These are phyloP conservation scores for Umimayanthus kanabou DNA, from an alignment of 92 coral and sea anemone genomes.

Conservation along the genomic window DNA sequence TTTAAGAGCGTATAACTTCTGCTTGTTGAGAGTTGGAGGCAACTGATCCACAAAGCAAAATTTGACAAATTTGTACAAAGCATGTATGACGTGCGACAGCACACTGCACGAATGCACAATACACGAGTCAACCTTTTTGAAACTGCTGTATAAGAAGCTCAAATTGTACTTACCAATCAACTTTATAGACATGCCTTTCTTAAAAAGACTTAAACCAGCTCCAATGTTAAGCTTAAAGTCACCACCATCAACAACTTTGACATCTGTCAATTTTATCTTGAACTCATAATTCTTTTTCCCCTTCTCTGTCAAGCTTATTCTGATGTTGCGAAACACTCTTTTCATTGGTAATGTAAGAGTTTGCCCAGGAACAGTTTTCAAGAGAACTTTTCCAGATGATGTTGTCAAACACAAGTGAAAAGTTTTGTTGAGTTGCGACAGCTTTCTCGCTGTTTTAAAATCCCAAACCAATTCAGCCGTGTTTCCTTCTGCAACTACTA, in stretches of 20 bases:
- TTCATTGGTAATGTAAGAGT: slow-evolving; percentile 10
- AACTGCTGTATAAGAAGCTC: neutral
- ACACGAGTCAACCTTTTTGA: too few species aligned
- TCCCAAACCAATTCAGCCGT: slow-evolving; percentile 19
- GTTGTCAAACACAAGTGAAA: slow-evolving; percentile 1
- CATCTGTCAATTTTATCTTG: neutral
- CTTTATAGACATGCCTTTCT: neutral
- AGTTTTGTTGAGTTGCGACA: slow-evolving; percentile 11
- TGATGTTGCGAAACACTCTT: slow-evolving; percentile 12
- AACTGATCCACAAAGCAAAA: too few species aligned
- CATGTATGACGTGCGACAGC: too few species aligned
- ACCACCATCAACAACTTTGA: slow-evolving; percentile 14
- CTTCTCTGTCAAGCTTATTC: neutral
- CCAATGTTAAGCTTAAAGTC: slow-evolving; percentile 2
- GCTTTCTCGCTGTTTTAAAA: slow-evolving; percentile 1
- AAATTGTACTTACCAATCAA: slow-evolving; percentile 13
- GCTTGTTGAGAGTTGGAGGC: too few species aligned
- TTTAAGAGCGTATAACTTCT: too few species aligned
- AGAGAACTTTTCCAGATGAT: slow-evolving; percentile 12
- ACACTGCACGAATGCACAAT: neutral
- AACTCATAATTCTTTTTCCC: slow-evolving; percentile 7
- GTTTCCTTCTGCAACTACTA: slow-evolving; percentile 14
- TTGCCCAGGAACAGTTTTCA: slow-evolving; percentile 35
- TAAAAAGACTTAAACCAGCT: neutral
- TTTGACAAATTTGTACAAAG: too few species aligned